Conservation (phyloP, 2,888 invertebrate species). For the Aporophyla nigra region DNA sequence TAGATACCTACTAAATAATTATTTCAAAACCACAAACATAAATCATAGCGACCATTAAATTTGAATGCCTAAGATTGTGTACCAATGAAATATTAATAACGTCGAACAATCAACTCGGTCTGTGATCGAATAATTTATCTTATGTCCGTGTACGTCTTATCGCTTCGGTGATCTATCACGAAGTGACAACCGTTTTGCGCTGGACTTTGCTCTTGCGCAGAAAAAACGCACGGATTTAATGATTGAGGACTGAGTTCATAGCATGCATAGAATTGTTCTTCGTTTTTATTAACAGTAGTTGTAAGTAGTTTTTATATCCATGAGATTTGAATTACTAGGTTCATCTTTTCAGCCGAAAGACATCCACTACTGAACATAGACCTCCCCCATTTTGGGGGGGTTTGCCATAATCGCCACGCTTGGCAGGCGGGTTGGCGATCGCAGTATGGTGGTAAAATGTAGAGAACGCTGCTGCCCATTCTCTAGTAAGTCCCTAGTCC, state of each 20-base stretch:
- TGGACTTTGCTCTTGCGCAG: slow-evolving; percentile 57
- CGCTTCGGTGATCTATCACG: slow-evolving; percentile 65
- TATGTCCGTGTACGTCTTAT: slow-evolving; percentile 64
- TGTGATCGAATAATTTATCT: slow-evolving; percentile 52
- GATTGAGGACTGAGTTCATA: background rate
- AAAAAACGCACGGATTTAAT: slow-evolving; percentile 29
- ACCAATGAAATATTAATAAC: slow-evolving; percentile 37
- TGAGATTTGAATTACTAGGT: background rate
- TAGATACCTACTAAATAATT: slow-evolving; percentile 6
- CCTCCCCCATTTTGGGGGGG: no score
- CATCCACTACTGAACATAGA: no score
- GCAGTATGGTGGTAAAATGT: no score
- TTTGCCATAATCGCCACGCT: no score
- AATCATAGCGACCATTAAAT: slow-evolving; percentile 39
- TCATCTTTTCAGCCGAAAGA: no score
- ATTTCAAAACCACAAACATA: slow-evolving; percentile 29
- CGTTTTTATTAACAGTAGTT: background rate
- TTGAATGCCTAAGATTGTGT: slow-evolving; percentile 19
- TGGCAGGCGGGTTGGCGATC: no score
- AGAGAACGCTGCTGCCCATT: no score
- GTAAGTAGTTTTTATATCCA: background rate
- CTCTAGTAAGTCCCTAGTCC: no score
- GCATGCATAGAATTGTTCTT: background rate
- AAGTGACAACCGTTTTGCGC: slow-evolving; percentile 49
- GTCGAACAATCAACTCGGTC: slow-evolving; percentile 49